These are phyloP conservation scores for Erebia aethiops DNA, from an alignment of 2,888 invertebrate genomes.

Conservation along the genomic window DNA sequence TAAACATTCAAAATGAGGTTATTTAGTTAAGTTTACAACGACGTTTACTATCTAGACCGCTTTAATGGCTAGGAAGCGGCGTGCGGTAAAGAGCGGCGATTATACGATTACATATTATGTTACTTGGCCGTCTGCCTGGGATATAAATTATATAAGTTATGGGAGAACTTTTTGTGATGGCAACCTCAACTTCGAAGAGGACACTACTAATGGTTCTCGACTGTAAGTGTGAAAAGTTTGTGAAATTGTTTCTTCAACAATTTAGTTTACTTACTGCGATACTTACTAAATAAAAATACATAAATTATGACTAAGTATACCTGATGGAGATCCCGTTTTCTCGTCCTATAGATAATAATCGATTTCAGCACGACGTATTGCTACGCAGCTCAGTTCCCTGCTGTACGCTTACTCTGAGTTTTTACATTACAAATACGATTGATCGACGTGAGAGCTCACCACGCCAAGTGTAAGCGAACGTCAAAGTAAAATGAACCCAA, in stretches of 20 bases:
- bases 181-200: slow-evolving; percentile 47
- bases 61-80: slow-evolving; percentile 76
- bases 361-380: too few relatives aligned
- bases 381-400: too few relatives aligned
- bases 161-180: slow-evolving; percentile 64
- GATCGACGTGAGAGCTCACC: too few relatives aligned
- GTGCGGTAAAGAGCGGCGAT: slow-evolving; percentile 57
- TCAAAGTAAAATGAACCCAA: too few relatives aligned
- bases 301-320: too few relatives aligned
- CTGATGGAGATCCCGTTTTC: too few relatives aligned
- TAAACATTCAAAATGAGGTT: slow-evolving; percentile 66
- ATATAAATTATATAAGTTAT: slow-evolving; percentile 77
- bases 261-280: too few relatives aligned
- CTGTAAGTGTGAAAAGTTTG: not conserved
- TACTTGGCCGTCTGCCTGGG: slow-evolving; percentile 59
- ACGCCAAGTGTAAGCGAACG: too few relatives aligned
- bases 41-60: slow-evolving; percentile 76
- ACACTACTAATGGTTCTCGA: slow-evolving; percentile 40
- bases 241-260: not conserved
- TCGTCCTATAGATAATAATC: too few relatives aligned
- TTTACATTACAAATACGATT: too few relatives aligned
- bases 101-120: slow-evolving; percentile 57
- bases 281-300: too few relatives aligned
- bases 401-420: too few relatives aligned
- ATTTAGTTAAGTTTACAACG: slow-evolving; percentile 73